Conservation (phyloP, 2,113 vertebrate genomes). For the Protobothrops flavoviridis region DNA sequence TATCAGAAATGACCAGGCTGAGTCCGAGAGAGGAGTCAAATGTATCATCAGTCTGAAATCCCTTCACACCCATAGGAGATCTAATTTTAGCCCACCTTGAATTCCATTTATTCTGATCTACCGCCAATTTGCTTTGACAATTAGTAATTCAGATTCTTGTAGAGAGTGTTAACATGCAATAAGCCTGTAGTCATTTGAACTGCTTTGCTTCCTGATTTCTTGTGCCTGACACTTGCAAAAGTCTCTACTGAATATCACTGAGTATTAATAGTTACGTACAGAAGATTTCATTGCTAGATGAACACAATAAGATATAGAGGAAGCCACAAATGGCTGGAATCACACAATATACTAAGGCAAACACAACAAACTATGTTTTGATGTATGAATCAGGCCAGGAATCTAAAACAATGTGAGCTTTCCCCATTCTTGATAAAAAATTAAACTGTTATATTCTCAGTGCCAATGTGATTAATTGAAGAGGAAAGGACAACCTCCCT, state of each 20-base stretch:
- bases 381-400: neutral
- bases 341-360: neutral
- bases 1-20: neutral
- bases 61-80: neutral
- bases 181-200: no score
- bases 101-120: neutral
- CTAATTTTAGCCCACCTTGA: neutral
- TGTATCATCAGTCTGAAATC: neutral
- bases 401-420: slow-evolving; percentile 1
- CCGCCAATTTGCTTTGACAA: neutral
- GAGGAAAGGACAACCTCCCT: slow-evolving; percentile 36
- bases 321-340: neutral
- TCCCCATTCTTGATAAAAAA: slow-evolving; percentile 38
- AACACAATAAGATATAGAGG: neutral
- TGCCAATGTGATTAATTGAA: slow-evolving; percentile 55
- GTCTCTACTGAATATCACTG: neutral
- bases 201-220: neutral
- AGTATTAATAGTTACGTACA: neutral
- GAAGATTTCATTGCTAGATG: neutral
- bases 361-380: neutral
- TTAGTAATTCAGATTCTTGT: neutral
- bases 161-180: no score
- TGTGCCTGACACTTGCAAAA: neutral
- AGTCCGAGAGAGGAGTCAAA: neutral
- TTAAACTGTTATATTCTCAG: slow-evolving; percentile 12